phyloP scores from a whole-genome alignment of 2,113 vertebrate genomes.

The Entosphenus tridentatus region DNA sequence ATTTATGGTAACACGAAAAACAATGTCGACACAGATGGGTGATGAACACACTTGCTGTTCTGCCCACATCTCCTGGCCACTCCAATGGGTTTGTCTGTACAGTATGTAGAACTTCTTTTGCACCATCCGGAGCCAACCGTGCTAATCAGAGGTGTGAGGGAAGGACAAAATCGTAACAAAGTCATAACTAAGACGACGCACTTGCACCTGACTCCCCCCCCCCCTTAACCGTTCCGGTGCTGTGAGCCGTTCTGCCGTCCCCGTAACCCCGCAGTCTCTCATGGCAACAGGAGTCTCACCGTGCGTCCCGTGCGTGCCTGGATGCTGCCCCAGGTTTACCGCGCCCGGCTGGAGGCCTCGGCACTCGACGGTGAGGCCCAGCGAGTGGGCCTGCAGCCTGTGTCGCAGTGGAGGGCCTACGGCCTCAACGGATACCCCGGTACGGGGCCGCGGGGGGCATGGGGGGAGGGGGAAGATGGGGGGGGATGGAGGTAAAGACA shows the following conservation, averaged over 20 bases:
- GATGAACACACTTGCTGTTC: not conserved
- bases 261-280: conserved; percentile 6
- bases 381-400: conserved; percentile 38
- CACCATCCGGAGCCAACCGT: too few species aligned
- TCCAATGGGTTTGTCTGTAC: too few species aligned
- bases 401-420: conserved; percentile 52
- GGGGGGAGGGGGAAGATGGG: too few species aligned
- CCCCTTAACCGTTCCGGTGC: not conserved
- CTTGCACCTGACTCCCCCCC: not conserved
- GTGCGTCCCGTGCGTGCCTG: conserved; percentile 10
- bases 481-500: too few species aligned
- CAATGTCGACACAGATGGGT: not conserved
- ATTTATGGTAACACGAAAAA: not conserved
- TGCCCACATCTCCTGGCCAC: too few species aligned
- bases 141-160: too few species aligned
- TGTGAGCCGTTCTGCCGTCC: not conserved
- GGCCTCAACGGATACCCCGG: conserved; percentile 49
- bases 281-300: not conserved
- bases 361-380: conserved; percentile 35
- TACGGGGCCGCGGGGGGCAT: conserved; percentile 15
- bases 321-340: conserved; percentile 21
- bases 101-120: too few species aligned
- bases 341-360: conserved; percentile 22
- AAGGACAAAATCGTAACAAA: not conserved
- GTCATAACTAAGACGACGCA: not conserved